Evolutionary conservation across 2,888 invertebrate genomes (phyloP), one percentile per base, ranked within the genome.

Genomic region (Sarcophaga rosellei): DNA sequence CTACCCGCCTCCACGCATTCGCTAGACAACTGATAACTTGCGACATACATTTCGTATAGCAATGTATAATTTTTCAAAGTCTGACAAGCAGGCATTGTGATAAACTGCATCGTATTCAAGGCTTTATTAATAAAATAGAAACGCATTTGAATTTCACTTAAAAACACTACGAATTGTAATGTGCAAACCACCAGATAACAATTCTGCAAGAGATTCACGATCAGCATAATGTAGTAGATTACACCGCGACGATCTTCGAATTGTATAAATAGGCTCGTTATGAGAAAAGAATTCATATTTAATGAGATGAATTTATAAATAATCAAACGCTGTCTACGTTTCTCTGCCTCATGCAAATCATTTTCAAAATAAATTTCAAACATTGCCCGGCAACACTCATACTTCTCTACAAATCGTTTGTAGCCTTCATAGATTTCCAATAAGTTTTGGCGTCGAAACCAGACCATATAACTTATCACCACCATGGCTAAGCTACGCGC

Each of bases 41-140:
- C 35, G 47, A 53, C 23, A 44, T 72, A 57, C 70, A 84, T 75
- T 47, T 79, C 17, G 59, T 80, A 84, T 17, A 84, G 59, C 17
- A 23, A 59, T 10, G 20, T 20, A 45, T 63, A 83, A 21, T 69
- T 20, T 12, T 12, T 17, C 1, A 23, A 12, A 11, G 63, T 20
- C 15, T 57, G 5, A 2, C 53, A 17, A n/a, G 8, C 1, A 0
- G 70, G 15, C 12, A 44, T 53, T 4, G 2, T 12, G 4, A 45
- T 20, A 0, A 1, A 20, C 1, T 15, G 17, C 11, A 12, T 8
- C 12, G 66, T 3, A 2, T 80, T n/a, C 1, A 84, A 17, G 0
- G 65, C 45, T 65, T 61, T 75, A 12, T 66, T 75, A 2, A 80
- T 59, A 12, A 17, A 72, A 4, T 17, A 21, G 15, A 84, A 84